Evolutionary conservation across 2,113 vertebrate species (phyloP), one percentile per base, ranked within the genome.

Genomic region (Rana temporaria): DNA sequence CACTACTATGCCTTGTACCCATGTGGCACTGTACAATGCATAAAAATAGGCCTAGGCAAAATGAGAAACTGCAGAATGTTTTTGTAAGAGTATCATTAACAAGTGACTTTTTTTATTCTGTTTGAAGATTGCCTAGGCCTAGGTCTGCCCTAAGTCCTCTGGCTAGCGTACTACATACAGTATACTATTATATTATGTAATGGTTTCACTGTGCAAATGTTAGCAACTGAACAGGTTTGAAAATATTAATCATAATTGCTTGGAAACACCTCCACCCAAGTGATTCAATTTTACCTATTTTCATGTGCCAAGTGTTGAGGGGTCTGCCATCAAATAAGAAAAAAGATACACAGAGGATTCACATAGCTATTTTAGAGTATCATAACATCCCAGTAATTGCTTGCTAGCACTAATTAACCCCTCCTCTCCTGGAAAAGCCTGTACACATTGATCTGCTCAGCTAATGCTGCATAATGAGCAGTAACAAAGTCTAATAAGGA

Each of bases 391-490:
- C 57, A 38, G 63, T 38, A 59, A 85, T 85, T 89, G 74, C 78
- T 87, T 87, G 80, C 73, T 75, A 73, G 85, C 88, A 90, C 84
- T 89, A 84, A 88, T 88, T 89, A 90, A 88, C 62, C 62, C 80
- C 62, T 74, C 70, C 62, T 75, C 70, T 63, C 26, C 78, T 82
- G 52, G 77, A 90, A 88, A 87, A 26, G 71, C 55, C 80, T 19
- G 11, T 15, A 24, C 52, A 16, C 62, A 82, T 82, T 82, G 52
- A 89, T 90, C 91, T 89, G 88, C 89, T 79, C 84, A 87, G 88
- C 86, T 86, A 89, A 90, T 62, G 62, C 75, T 87, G 84, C 84
- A 70, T 92, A 96, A 96, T 96, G 94, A 94, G 91, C 91, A 90
- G 86, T 81, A 86, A 92, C 85, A 92, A 91, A 92, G 79, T 87